phyloP scores from a whole-genome alignment of 1,140 invertebrate species.

The Euwallacea fornicatus region DNA sequence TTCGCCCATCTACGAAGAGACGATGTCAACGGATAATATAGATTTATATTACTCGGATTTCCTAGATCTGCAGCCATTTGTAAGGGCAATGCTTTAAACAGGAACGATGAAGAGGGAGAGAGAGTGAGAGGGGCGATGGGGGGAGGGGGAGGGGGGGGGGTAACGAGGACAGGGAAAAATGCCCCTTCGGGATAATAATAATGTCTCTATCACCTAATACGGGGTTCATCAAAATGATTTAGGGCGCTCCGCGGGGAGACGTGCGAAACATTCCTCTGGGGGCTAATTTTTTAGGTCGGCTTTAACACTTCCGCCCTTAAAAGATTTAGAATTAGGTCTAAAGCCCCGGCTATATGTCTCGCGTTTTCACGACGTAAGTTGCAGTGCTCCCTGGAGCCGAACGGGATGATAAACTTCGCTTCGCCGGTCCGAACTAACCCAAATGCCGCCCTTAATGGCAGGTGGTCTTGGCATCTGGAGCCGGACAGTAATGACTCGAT shows the following conservation, averaged over 20 bases:
- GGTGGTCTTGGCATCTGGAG: not conserved
- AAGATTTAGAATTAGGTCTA: slow-evolving; percentile 28
- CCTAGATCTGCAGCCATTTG: no score
- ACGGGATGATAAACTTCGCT: no score
- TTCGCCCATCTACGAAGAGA: slow-evolving; percentile 1
- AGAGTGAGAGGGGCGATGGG: no score
- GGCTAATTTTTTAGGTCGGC: slow-evolving; percentile 26
- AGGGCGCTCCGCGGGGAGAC: slow-evolving; percentile 22
- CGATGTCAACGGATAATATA: slow-evolving; percentile 21
- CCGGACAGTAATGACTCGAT: not conserved
- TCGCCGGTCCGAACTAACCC: no score
- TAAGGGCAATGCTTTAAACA: no score
- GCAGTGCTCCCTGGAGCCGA: not conserved
- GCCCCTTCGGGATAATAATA: slow-evolving; percentile 27
- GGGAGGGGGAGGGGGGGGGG: no score
- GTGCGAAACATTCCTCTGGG: slow-evolving; percentile 27
- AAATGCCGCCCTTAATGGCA: no score
- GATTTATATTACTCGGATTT: slow-evolving; percentile 19
- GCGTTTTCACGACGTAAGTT: not conserved
- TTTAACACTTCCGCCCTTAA: slow-evolving; percentile 28
- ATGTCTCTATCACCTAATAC: slow-evolving; percentile 35
- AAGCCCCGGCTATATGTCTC: slow-evolving; percentile 19
- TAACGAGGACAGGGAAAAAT: slow-evolving; percentile 19
- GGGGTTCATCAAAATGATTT: slow-evolving; percentile 36
- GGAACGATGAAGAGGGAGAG: no score